phyloP scores from a whole-genome alignment of 2,797 vertebrate species.

The Halcyon badia region DNA sequence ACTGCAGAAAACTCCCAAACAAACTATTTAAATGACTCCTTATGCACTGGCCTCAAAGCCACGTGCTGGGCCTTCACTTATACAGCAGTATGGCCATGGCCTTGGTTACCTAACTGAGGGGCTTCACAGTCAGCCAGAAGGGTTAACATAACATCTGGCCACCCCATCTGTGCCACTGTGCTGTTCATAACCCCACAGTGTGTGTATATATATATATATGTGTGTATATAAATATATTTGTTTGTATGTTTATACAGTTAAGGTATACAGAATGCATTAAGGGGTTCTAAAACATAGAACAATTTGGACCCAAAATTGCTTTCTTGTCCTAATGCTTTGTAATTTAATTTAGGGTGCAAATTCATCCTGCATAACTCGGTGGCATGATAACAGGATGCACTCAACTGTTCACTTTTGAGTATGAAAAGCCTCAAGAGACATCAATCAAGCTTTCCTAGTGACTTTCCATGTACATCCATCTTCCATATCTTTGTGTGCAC shows the following conservation, averaged over 20 bases:
- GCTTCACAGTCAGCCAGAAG: neutral
- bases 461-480: neutral
- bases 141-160: neutral
- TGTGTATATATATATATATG: fast-evolving
- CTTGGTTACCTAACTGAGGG: neutral
- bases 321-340: neutral
- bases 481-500: neutral
- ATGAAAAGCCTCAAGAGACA: neutral
- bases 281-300: neutral
- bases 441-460: constrained; percentile 31
- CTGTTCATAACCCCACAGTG: neutral
- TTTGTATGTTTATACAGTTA: neutral
- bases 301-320: neutral
- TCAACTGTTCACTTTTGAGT: neutral
- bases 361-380: neutral
- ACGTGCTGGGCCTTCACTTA: neutral
- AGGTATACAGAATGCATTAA: neutral
- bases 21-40: neutral
- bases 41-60: neutral
- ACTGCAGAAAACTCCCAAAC: neutral
- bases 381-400: neutral
- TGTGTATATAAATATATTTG: fast-evolving
- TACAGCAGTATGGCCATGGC: neutral
- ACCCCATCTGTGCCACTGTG: neutral
- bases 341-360: constrained; percentile 15